phyloP scores from a whole-genome alignment of 2,113 vertebrate species.

The Isurus oxyrinchus region DNA sequence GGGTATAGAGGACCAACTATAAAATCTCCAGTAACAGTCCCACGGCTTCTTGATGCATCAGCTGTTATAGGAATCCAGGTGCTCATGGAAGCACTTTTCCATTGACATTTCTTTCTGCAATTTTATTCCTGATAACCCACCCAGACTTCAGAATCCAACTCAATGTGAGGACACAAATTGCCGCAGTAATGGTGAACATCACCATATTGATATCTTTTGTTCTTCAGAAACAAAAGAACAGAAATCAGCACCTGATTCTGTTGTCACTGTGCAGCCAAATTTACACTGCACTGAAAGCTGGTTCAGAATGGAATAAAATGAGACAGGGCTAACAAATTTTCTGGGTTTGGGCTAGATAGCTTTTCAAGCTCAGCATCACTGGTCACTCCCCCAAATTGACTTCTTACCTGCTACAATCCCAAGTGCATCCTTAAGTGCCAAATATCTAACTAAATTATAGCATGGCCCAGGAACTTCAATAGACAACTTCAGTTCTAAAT shows the following conservation, averaged over 20 bases:
- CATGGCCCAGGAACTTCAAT: background rate
- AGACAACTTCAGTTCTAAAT: background rate
- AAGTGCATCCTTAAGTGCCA: background rate
- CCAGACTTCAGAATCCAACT: background rate
- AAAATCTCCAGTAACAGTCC: background rate
- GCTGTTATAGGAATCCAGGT: background rate
- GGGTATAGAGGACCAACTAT: background rate
- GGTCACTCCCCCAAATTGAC: background rate
- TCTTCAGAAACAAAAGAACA: background rate
- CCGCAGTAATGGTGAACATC: background rate
- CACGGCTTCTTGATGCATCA: background rate
- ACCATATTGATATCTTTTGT: background rate
- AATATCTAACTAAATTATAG: background rate
- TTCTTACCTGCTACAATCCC: background rate
- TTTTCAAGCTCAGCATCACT: background rate
- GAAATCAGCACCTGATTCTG: background rate
- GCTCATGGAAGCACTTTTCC: background rate
- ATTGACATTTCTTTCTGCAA: background rate
- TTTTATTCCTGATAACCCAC: background rate
- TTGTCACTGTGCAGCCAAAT: background rate
- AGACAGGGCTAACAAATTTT: background rate
- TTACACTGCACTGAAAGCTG: background rate
- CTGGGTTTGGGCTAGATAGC: background rate
- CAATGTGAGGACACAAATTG: background rate
- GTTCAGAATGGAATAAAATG: background rate